Percentiles rank a stretch among this genome's conserved stretches.
Conservation (phyloP, 2,113 vertebrate species). For the Cavia porcellus region DNA sequence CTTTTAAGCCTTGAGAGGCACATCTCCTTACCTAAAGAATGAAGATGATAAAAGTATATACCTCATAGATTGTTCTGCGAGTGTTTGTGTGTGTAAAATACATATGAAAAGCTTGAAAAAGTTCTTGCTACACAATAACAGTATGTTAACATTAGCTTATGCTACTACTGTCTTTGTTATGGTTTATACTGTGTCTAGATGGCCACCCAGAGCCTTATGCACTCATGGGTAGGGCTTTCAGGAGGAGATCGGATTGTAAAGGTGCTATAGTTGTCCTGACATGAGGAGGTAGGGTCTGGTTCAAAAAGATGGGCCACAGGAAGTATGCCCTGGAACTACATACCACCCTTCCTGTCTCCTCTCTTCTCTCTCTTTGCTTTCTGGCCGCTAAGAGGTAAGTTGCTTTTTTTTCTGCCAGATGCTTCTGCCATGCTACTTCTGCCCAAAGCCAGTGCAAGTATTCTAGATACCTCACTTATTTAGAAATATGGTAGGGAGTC, state of each 20-base stretch:
- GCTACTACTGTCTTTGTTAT: neutral
- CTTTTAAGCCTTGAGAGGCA: neutral
- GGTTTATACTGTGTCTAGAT: neutral
- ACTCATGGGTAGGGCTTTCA: neutral
- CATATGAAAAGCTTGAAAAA: neutral
- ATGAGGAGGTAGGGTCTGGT: no score
- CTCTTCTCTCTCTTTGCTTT: neutral
- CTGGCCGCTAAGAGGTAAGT: neutral
- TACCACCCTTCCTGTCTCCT: neutral
- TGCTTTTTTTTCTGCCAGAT: neutral
- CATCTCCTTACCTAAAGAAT: neutral
- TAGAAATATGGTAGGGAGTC: no score
- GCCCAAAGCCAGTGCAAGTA: neutral
- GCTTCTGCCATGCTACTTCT: neutral
- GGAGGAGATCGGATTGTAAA: neutral
- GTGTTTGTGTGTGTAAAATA: no score
- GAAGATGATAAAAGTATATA: neutral
- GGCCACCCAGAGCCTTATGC: neutral
- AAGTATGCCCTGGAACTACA: neutral
- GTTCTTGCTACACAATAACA: accelerated
- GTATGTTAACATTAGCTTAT: accelerated
- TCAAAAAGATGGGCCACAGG: no score
- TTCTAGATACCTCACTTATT: no score
- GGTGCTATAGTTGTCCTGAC: neutral
- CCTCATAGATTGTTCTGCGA: no score